Percentiles rank a stretch among this genome's conserved stretches.
Conservation (phyloP, 2,797 vertebrate species). For the Rallus crepitans region DNA sequence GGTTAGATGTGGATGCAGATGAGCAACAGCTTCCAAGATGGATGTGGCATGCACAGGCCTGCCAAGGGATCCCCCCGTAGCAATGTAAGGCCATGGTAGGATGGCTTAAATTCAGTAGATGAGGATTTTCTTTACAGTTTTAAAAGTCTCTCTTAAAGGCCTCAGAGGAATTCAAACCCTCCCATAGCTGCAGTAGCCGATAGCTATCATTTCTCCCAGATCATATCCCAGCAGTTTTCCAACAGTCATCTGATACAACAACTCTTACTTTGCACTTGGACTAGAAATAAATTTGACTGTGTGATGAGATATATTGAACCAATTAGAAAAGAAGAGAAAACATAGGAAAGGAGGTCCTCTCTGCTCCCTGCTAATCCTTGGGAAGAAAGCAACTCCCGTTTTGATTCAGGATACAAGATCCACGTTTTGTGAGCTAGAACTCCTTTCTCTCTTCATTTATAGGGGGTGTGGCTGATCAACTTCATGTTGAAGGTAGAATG, state of each 20-base stretch:
- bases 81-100: neutral
- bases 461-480: neutral
- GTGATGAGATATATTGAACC: neutral
- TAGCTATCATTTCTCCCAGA: neutral
- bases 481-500: neutral
- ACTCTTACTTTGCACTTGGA: neutral
- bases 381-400: neutral
- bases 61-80: neutral
- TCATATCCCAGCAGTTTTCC: neutral
- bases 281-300: neutral
- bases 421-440: neutral
- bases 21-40: neutral
- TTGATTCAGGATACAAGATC: neutral
- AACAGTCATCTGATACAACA: neutral
- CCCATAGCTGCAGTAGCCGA: neutral
- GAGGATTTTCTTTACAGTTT: neutral
- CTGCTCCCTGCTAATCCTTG: neutral
- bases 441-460: neutral
- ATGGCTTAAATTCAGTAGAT: neutral
- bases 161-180: neutral
- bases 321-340: neutral
- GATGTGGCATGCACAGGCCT: neutral
- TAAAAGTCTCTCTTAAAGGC: neutral
- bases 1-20: neutral
- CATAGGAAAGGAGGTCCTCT: neutral